These are phyloP conservation scores for Scatophagus argus DNA, from an alignment of 2,113 vertebrate species.

Conservation along the genomic window DNA sequence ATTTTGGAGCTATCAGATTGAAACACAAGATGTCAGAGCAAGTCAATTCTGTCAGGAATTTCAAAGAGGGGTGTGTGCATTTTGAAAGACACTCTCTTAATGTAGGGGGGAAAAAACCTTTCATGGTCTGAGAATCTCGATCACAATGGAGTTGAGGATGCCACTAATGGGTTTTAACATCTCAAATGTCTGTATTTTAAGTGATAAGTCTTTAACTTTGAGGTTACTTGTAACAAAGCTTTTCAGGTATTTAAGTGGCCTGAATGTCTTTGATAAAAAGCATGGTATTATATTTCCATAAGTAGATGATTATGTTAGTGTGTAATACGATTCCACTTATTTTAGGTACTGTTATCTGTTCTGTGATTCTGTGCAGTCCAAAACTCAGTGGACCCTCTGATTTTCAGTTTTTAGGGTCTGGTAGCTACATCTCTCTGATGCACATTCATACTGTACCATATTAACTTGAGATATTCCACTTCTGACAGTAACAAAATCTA, in stretches of 20 bases:
- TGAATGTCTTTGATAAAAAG: slow-evolving; percentile 60
- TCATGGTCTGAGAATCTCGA: slow-evolving; percentile 40
- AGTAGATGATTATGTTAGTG: slow-evolving; percentile 34
- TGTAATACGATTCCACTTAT: slow-evolving; percentile 61
- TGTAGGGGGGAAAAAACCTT: slow-evolving; percentile 49
- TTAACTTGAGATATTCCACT: slow-evolving; percentile 32
- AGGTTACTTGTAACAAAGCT: slow-evolving; percentile 52
- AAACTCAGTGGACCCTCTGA: slow-evolving; percentile 52
- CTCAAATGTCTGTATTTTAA: slow-evolving; percentile 64
- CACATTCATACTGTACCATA: slow-evolving; percentile 14
- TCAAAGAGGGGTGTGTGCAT: slow-evolving; percentile 56
- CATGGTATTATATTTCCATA: slow-evolving; percentile 58
- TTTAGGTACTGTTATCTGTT: slow-evolving; percentile 49
- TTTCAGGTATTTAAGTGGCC: slow-evolving; percentile 37
- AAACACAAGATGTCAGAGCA: slow-evolving; percentile 75
- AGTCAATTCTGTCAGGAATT: slow-evolving; percentile 77
- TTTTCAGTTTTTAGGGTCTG: slow-evolving; percentile 49
- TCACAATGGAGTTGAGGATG: slow-evolving; percentile 58
- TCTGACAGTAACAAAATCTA: slow-evolving; percentile 20
- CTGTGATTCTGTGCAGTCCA: slow-evolving; percentile 14
- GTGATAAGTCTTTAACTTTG: slow-evolving; percentile 26
- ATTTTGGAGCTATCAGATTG: slow-evolving; percentile 82
- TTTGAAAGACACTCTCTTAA: slow-evolving; percentile 67
- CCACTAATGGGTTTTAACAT: slow-evolving; percentile 44
- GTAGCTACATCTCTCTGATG: slow-evolving; percentile 14